A percentile compares a stretch with the other conserved stretches of the same genome.
phyloP scores from a whole-genome alignment of 2,888 invertebrate species.

The Troides oblongomaculatus region DNA sequence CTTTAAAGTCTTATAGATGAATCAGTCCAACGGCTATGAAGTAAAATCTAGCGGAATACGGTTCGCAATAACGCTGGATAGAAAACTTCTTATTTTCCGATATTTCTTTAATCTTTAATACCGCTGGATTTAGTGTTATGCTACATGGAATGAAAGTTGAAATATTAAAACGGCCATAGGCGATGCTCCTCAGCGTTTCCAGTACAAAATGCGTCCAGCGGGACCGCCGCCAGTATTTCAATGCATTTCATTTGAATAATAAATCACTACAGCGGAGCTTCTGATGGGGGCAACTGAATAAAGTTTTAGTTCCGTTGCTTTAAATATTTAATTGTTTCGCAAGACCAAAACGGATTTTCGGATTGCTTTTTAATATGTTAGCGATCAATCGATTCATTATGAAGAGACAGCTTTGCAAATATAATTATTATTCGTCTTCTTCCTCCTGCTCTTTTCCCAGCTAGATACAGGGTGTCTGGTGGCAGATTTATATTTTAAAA shows the following conservation, averaged over 20 bases:
- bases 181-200: conserved; percentile 23
- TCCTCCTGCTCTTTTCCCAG: too few relatives aligned
- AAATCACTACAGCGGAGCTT: conserved; percentile 21
- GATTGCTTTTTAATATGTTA: not conserved
- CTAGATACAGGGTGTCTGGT: too few relatives aligned
- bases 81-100: too few relatives aligned
- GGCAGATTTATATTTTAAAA: too few relatives aligned
- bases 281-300: conserved; percentile 29
- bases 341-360: conserved; percentile 5
- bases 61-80: too few relatives aligned
- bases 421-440: too few relatives aligned
- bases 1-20: too few relatives aligned
- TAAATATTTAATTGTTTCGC: conserved; percentile 25
- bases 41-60: too few relatives aligned
- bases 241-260: conserved; percentile 31
- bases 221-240: conserved; percentile 28
- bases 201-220: conserved; percentile 25
- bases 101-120: not conserved
- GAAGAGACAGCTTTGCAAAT: too few relatives aligned
- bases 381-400: too few relatives aligned
- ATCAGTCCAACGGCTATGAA: too few relatives aligned
- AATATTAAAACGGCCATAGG: conserved; percentile 29
- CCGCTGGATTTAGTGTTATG: conserved; percentile 14
- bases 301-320: conserved; percentile 25
- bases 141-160: conserved; percentile 23